Percentiles rank a stretch among this genome's conserved stretches.
phyloP scores from a whole-genome alignment of 2,888 invertebrate genomes.

The Pseudanteris insignis region DNA sequence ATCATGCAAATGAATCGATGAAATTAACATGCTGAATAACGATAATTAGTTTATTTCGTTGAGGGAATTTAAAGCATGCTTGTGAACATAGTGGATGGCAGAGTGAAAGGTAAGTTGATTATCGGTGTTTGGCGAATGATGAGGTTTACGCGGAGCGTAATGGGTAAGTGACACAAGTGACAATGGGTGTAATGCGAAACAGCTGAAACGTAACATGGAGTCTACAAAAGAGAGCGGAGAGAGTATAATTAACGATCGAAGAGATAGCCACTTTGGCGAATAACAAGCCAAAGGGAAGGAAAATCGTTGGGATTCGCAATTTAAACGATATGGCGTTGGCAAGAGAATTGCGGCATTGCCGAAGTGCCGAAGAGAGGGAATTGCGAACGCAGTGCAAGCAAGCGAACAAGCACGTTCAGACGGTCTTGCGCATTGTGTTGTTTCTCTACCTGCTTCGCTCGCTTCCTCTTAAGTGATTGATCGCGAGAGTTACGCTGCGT shows the following conservation, averaged over 20 bases:
- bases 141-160: too few relatives aligned
- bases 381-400: constrained; percentile 37
- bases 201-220: neutral
- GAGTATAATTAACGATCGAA: constrained; percentile 34
- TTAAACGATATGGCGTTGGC: constrained; percentile 48
- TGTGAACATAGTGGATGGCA: too few relatives aligned
- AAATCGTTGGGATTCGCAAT: constrained; percentile 48
- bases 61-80: too few relatives aligned
- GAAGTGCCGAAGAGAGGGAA: constrained; percentile 38
- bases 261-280: constrained; percentile 37
- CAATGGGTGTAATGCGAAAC: neutral
- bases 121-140: too few relatives aligned
- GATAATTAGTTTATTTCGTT: too few relatives aligned
- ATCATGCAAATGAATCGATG: too few relatives aligned
- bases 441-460: constrained; percentile 43
- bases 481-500: constrained; percentile 49
- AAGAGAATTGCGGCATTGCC: constrained; percentile 49
- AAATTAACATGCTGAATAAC: too few relatives aligned
- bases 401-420: constrained; percentile 47
- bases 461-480: constrained; percentile 52
- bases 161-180: too few relatives aligned
- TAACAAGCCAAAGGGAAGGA: constrained; percentile 38
- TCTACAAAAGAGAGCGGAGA: neutral
- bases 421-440: constrained; percentile 52
- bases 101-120: too few relatives aligned